A percentile compares a stretch with the other conserved stretches of the same genome.
These are phyloP conservation scores for Apogon talboti DNA, from an alignment of 2,797 vertebrate genomes.

Conservation along the genomic window DNA sequence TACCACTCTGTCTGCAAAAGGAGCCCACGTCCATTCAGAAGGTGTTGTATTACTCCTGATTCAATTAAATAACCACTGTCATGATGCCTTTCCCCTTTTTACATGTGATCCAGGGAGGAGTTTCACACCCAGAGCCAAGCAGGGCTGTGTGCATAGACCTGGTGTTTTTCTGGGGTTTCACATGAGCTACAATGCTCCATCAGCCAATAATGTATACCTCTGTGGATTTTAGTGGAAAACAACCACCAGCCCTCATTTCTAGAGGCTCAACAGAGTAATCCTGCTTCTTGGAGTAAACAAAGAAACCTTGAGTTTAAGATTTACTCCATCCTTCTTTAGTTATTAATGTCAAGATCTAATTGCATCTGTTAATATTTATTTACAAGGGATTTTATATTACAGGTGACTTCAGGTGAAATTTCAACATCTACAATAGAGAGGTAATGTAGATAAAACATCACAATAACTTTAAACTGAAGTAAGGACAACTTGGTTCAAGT, in stretches of 20 bases:
- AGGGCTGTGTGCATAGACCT: conserved; percentile 54
- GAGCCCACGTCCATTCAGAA: conserved; percentile 62
- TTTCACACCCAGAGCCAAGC: conserved; percentile 37
- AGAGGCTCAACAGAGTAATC: conserved; percentile 60
- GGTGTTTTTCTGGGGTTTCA: conserved; percentile 64
- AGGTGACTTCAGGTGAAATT: background rate
- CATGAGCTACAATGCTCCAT: conserved; percentile 33
- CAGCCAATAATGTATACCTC: conserved; percentile 46
- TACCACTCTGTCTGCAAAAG: conserved; percentile 58
- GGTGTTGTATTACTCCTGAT: conserved; percentile 20
- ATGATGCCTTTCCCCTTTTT: conserved; percentile 43
- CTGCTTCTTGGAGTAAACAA: conserved; percentile 36
- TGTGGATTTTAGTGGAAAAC: conserved; percentile 59
- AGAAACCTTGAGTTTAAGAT: conserved; percentile 6
- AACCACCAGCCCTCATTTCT: conserved; percentile 31
- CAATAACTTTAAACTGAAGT: background rate
- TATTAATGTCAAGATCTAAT: background rate
- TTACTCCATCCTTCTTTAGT: background rate
- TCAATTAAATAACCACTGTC: conserved; percentile 38
- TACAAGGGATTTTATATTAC: background rate
- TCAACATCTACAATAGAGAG: background rate
- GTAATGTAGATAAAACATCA: background rate
- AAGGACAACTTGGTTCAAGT: background rate
- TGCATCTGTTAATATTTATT: background rate
- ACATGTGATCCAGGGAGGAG: conserved; percentile 79